Evolutionary conservation across 2,113 vertebrate genomes (phyloP).

Genomic region (Actenoides hombroni): DNA sequence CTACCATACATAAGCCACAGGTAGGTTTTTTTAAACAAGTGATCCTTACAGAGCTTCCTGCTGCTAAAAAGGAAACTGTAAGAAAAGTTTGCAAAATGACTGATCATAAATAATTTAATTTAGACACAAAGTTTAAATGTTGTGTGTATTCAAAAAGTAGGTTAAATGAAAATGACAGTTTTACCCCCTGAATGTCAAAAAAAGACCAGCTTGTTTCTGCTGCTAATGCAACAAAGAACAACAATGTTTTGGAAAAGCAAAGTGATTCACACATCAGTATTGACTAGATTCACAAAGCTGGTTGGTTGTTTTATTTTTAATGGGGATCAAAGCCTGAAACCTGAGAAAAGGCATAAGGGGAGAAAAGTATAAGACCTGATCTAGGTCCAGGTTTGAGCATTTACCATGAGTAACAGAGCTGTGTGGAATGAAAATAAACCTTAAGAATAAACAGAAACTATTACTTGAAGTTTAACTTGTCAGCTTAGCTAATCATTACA

Average conservation of each 20-base stretch:
- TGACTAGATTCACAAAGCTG: background rate
- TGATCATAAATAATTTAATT: background rate
- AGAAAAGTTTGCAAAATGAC: background rate
- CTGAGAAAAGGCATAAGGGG: rapidly evolving
- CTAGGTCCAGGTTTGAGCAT: background rate
- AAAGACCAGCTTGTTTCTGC: background rate
- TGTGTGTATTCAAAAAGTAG: background rate
- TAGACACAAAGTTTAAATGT: background rate
- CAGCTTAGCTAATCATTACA: background rate
- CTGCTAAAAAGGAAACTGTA: background rate
- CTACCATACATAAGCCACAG: background rate
- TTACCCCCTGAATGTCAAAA: background rate
- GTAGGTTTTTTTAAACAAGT: background rate
- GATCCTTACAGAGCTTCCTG: background rate
- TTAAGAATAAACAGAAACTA: background rate
- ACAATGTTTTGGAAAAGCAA: background rate
- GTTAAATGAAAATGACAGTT: background rate
- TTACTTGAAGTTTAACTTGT: background rate
- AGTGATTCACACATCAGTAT: background rate
- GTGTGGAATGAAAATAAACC: background rate
- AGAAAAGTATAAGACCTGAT: background rate
- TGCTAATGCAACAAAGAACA: background rate
- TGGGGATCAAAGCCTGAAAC: background rate
- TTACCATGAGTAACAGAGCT: background rate
- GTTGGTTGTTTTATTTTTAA: background rate